Base-by-base conservation (phyloP, 2,888 invertebrate species). In the Drosophila robusta region DNA sequence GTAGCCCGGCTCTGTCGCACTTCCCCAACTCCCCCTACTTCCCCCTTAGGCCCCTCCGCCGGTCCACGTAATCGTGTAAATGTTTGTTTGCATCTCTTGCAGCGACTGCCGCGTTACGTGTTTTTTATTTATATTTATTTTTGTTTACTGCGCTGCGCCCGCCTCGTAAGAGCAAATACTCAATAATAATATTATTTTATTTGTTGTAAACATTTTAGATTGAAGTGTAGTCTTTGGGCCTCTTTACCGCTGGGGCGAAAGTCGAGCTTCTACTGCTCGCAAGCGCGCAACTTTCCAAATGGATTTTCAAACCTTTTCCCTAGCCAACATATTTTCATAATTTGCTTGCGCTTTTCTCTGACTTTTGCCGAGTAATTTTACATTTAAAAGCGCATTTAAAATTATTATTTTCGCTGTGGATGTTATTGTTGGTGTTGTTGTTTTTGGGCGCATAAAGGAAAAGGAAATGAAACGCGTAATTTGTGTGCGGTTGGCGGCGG, bases 401-500 rank as follows among this genome's bases (percentile, higher is more conserved):
- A 70, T 68, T 75, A 55, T 46, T 67, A 47, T 44, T 58, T 85
- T 58, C 22, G 4, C 4, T 42, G 68, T 49, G 47, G 74, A 62
- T 60, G 44, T 55, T 66, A 50, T 67, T 50, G 44, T 38, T 34
- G 49, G 49, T 79, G 56, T 64, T 50, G 44, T 38, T 34, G 49
- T 49, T 79, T 47, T 39, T 56, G 51, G 54, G 46, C 51, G 41
- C 50, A 46, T 52, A 58, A 65, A 81, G 83, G 89, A 84, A 87
- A 84, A 87, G 83, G 83, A 84, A 84, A 84, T 88, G 76, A 88
- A 89, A 75, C 71, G 83, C 75, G 72, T 72, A 89, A 87, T 89
- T 88, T 87, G 69, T 65, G 80, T 84, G 73, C 75, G 69, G 75
- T 70, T 57, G 64, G 61, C 63, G 55, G 66, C 38, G 69, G 82